These are phyloP conservation scores for Chrysopa pallens DNA, from an alignment of 1,140 invertebrate species.

Conservation along the genomic window DNA sequence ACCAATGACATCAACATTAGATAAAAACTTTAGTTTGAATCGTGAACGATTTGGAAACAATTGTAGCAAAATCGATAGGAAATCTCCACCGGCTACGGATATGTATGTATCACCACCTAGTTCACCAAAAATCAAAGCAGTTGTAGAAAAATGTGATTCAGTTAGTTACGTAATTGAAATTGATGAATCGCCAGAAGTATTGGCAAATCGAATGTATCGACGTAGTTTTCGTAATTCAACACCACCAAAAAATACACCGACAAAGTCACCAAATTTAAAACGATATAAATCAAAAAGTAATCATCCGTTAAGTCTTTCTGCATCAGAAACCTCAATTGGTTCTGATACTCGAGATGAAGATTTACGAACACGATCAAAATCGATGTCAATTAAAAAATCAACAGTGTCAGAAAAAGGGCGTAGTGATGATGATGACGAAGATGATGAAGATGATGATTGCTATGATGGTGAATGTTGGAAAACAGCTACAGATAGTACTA, in stretches of 20 bases:
- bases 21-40: neutral
- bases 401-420: neutral
- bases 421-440: neutral
- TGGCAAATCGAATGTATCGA: conserved; percentile 35
- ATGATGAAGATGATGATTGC: neutral
- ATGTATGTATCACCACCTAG: conserved; percentile 28
- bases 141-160: conserved; percentile 66
- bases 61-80: too few species aligned
- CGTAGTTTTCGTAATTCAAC: conserved; percentile 23
- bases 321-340: conserved; percentile 26
- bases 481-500: too few species aligned
- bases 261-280: conserved; percentile 30
- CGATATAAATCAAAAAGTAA: conserved; percentile 21
- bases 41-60: neutral
- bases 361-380: conserved; percentile 9
- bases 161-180: conserved; percentile 70
- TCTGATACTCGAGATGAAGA: conserved; percentile 8
- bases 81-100: neutral
- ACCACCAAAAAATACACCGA: conserved; percentile 18
- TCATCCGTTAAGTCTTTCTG: conserved; percentile 29
- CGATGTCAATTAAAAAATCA: neutral
- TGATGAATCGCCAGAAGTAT: conserved; percentile 46
- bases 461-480: neutral
- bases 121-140: conserved; percentile 49
- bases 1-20: neutral